phyloP scores from a whole-genome alignment of 2,113 vertebrate genomes.

The Chinchilla lanigera region DNA sequence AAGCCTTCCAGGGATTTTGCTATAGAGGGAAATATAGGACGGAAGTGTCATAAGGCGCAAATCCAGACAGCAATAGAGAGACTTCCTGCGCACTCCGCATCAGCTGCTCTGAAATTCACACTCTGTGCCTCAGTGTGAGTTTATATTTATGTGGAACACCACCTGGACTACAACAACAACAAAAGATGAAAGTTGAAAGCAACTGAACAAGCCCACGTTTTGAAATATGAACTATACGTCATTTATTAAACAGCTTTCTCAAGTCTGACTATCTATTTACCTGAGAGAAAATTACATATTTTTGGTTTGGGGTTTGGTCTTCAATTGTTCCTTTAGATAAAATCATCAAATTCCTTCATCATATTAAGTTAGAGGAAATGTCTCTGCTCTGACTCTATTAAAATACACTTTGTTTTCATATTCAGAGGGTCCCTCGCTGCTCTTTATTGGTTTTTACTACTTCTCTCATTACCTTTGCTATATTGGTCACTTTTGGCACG shows the following conservation, averaged over 20 bases:
- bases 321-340: background rate
- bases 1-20: background rate
- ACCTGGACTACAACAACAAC: background rate
- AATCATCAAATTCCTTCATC: background rate
- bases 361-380: background rate
- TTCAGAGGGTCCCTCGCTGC: background rate
- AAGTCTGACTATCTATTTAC: background rate
- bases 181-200: background rate
- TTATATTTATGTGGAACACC: background rate
- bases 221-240: background rate
- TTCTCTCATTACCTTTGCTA: background rate
- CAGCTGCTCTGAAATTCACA: background rate
- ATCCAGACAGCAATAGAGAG: background rate
- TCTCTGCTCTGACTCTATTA: background rate
- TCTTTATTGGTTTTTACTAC: background rate
- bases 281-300: background rate
- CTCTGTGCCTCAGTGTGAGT: background rate
- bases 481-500: background rate
- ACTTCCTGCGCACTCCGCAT: background rate
- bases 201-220: background rate
- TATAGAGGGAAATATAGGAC: background rate
- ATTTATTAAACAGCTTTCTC: conserved; percentile 3
- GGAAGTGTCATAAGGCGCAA: background rate
- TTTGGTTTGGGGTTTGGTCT: conserved; percentile 11
- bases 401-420: background rate